A percentile compares a stretch with the other conserved stretches of the same genome.
Evolutionary conservation across 2,113 vertebrate genomes (phyloP).

Genomic region (Perccottus glenii): DNA sequence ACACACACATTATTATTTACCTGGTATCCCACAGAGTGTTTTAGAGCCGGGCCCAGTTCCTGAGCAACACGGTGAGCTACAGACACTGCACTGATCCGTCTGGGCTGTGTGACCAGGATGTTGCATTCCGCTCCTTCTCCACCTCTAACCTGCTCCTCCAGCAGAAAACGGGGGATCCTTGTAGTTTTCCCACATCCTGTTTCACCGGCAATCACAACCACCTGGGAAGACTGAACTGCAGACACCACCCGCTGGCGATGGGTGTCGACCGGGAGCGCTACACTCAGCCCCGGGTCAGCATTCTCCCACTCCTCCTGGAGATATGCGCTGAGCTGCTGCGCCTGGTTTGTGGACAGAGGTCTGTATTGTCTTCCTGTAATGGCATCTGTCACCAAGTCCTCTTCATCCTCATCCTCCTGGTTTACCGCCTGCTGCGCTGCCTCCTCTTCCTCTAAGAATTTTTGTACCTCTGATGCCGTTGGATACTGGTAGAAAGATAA

Average conservation of each 20-base stretch:
- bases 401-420: constrained; percentile 49
- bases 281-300: constrained; percentile 65
- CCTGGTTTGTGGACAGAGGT: constrained; percentile 76
- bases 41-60: constrained; percentile 89
- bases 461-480: constrained; percentile 76
- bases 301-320: constrained; percentile 86
- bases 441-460: constrained; percentile 70
- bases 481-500: constrained; percentile 77
- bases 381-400: constrained; percentile 82
- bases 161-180: constrained; percentile 89
- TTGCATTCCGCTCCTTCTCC: constrained; percentile 88
- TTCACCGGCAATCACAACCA: constrained; percentile 92
- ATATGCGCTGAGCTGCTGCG: constrained; percentile 74
- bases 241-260: constrained; percentile 86
- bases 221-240: constrained; percentile 83
- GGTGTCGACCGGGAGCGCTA: constrained; percentile 85
- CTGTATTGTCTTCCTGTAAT: constrained; percentile 86
- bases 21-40: constrained; percentile 90
- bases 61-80: constrained; percentile 92
- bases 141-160: constrained; percentile 85
- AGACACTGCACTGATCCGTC: constrained; percentile 94
- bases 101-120: constrained; percentile 92
- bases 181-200: constrained; percentile 98
- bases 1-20: too few relatives aligned
- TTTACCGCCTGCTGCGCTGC: constrained; percentile 23